Conservation (phyloP, 2,888 invertebrate genomes). For the Drosophila anomalata region DNA sequence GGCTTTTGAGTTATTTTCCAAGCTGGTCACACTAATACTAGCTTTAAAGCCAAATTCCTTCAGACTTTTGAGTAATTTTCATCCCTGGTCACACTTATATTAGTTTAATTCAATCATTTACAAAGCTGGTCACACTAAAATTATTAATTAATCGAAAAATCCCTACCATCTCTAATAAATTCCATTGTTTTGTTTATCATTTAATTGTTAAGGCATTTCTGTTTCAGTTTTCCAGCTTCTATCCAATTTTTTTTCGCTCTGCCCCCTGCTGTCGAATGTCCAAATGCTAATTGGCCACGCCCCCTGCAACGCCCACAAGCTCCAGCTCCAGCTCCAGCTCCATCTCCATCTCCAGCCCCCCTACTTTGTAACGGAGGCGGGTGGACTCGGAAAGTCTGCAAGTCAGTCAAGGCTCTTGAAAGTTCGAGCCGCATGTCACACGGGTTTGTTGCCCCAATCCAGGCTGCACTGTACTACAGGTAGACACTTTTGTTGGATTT, state of each 20-base stretch:
- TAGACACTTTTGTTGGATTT: background rate
- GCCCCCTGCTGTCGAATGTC: conserved; percentile 39
- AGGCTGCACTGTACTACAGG: conserved; percentile 39
- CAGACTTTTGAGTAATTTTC: background rate
- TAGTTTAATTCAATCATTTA: background rate
- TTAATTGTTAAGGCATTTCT: background rate
- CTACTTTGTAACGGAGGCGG: background rate
- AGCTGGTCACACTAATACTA: too few relatives aligned
- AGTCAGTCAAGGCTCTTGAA: conserved; percentile 56
- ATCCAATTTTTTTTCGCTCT: background rate
- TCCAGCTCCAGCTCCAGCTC: too few relatives aligned
- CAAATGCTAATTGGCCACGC: conserved; percentile 68
- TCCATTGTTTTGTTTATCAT: background rate
- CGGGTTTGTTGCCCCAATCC: conserved; percentile 65
- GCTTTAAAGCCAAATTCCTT: background rate
- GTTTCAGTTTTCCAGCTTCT: background rate
- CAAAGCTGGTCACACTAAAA: background rate
- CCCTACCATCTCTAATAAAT: background rate
- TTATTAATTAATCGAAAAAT: background rate
- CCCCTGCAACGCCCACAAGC: conserved; percentile 26
- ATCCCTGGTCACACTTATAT: background rate
- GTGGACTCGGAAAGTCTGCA: conserved; percentile 23
- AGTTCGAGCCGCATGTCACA: conserved; percentile 71
- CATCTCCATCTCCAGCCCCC: background rate
- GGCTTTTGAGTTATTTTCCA: too few relatives aligned